Base-by-base conservation (phyloP, 2,797 vertebrate genomes). In the Dipus sagitta region DNA sequence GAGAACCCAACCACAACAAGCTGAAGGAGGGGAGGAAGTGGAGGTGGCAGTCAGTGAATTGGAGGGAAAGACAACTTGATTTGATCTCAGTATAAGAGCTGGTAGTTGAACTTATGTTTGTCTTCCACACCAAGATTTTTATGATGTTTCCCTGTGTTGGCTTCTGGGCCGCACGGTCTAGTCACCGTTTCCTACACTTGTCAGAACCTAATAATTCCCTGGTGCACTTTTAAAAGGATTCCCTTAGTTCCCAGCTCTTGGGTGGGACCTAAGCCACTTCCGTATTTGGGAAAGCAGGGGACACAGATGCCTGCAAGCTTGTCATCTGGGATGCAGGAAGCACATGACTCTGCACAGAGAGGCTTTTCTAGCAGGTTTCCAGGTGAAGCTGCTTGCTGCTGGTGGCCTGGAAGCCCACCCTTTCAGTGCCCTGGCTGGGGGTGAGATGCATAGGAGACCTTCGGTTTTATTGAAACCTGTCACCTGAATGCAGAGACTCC, bases 141-240 rank as follows among this genome's bases (percentile, higher is more conserved):
- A 83, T 86, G 54, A 92, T 88, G 21, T 15, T 34, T 78, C 58
- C 52, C 38, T 82, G 23, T 60, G 5, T 38, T 72, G 38, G 30
- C 11, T 52, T n/a, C 30, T 79, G 26, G 6, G 24, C 52, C 86
- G 62, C 20, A 95, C 34, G 15, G 30, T 62, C 42, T 75, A 62
- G 23, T 90, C 67, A 78, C 7, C 21, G 76, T 72, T 86, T 86
- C 80, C 84, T 93, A 32, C 89, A 82, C 26, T 85, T 72, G 26
- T 75, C 47, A 13, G 20, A 85, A 80, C 30, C 30, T 88, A 14
- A 34, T 58, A 42, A 87, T 92, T 88, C 54, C 74, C 72, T 93
- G 70, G 18, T 64, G 12, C 14, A 85, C 18, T 81, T 96, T 86
- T 64, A 64, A 86, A 71, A 52, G 38, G 38, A 64, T 26, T 83